These are phyloP conservation scores for Nycteola revayana DNA, from an alignment of 2,888 invertebrate genomes.

Conservation along the genomic window DNA sequence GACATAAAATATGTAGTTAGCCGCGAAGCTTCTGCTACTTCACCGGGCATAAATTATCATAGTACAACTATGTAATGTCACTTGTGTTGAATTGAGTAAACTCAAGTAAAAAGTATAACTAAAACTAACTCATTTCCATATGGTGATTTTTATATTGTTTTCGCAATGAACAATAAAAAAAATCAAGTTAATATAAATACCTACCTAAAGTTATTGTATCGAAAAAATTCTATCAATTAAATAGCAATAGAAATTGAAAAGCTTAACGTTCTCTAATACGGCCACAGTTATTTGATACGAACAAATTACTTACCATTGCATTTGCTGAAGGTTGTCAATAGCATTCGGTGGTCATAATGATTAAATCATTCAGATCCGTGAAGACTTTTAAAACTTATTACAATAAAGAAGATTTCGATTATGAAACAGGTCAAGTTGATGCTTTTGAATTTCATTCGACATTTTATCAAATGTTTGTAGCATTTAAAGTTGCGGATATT, in stretches of 20 bases:
- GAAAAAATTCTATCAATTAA: too few relatives aligned
- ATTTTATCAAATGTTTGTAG: slow-evolving; percentile 43
- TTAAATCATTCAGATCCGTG: slow-evolving; percentile 3
- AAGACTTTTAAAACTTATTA: slow-evolving; percentile 40
- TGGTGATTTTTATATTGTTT: too few relatives aligned
- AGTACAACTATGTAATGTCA: too few relatives aligned
- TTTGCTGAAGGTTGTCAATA: not conserved
- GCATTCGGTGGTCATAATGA: slow-evolving; percentile 19
- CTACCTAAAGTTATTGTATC: too few relatives aligned
- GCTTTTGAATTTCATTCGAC: slow-evolving; percentile 51
- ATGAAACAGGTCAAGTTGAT: slow-evolving; percentile 40
- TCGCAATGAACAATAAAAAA: too few relatives aligned
- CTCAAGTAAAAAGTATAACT: too few relatives aligned
- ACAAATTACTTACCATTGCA: not conserved
- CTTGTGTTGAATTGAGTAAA: too few relatives aligned
- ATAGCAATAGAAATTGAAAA: slow-evolving; percentile 11
- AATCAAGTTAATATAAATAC: too few relatives aligned
- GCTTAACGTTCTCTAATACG: slow-evolving; percentile 27
- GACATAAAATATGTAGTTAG: too few relatives aligned
- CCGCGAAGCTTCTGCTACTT: too few relatives aligned
- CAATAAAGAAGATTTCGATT: slow-evolving; percentile 47
- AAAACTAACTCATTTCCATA: too few relatives aligned
- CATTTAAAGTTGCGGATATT: slow-evolving; percentile 47
- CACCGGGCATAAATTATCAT: too few relatives aligned
- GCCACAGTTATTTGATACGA: slow-evolving; percentile 9